A percentile compares a stretch with the other conserved stretches of the same genome.
phyloP scores from a whole-genome alignment of 2,888 invertebrate species.

The Plagodis pulveraria region DNA sequence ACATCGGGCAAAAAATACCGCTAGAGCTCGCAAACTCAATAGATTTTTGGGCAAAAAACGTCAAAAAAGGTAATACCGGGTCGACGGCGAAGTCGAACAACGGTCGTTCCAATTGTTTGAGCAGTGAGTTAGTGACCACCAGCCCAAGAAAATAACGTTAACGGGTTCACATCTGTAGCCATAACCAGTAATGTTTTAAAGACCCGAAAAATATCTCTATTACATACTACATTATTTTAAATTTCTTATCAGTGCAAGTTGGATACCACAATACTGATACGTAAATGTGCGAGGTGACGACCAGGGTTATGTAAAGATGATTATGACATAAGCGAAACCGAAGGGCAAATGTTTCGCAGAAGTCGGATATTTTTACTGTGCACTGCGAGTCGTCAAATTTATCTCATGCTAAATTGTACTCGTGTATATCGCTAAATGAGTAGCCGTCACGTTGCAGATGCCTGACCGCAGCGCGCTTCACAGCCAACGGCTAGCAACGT shows the following conservation, averaged over 20 bases:
- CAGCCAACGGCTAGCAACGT: conserved; percentile 45
- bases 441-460: conserved; percentile 41
- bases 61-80: conserved; percentile 74
- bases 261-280: conserved; percentile 37
- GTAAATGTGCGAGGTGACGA: conserved; percentile 35
- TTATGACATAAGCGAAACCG: conserved; percentile 31
- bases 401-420: conserved; percentile 13
- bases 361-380: conserved; percentile 20
- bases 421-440: conserved; percentile 42
- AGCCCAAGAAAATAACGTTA: conserved; percentile 41
- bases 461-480: conserved; percentile 39
- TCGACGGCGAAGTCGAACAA: conserved; percentile 72
- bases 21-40: conserved; percentile 73
- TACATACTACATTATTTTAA: conserved; percentile 9
- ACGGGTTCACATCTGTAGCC: conserved; percentile 26
- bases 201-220: conserved; percentile 18
- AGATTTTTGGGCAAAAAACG: conserved; percentile 78
- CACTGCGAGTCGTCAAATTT: conserved; percentile 35
- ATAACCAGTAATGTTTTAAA: conserved; percentile 9
- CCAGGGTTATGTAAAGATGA: conserved; percentile 33
- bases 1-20: conserved; percentile 68
- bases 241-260: conserved; percentile 30
- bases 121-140: conserved; percentile 52
- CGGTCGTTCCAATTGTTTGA: conserved; percentile 74
- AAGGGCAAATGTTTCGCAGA: conserved; percentile 29